Evolutionary conservation across 2,113 vertebrate species (phyloP).

Genomic region (Tonatia bakeri): DNA sequence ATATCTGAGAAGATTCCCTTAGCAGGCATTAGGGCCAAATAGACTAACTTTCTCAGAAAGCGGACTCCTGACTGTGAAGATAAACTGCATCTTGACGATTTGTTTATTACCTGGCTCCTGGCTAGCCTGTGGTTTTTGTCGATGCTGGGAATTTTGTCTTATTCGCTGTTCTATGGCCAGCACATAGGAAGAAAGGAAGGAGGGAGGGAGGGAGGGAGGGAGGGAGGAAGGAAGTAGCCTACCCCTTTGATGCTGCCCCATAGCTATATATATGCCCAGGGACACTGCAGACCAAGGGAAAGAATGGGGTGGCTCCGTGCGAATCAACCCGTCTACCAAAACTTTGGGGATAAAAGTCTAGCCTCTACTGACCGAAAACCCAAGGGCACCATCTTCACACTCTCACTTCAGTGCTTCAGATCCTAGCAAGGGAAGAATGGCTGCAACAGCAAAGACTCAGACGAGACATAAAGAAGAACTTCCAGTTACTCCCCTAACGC

Average conservation of each 20-base stretch:
- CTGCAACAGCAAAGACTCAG: background rate
- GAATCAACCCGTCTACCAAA: background rate
- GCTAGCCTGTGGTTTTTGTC: background rate
- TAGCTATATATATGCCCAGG: background rate
- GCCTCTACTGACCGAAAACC: background rate
- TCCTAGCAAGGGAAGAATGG: background rate
- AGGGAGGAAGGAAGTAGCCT: fast-evolving
- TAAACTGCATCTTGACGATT: background rate
- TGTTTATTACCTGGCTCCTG: fast-evolving
- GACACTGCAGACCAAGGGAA: background rate
- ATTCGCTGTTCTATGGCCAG: background rate
- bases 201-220: background rate
- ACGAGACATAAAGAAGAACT: background rate
- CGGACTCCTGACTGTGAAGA: background rate
- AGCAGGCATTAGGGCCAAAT: background rate
- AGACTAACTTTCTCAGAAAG: background rate
- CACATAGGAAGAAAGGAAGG: background rate
- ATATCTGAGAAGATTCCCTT: background rate
- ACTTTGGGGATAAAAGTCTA: background rate
- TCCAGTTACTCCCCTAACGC: no score
- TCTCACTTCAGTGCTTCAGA: background rate
- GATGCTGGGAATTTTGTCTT: background rate
- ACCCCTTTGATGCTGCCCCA: background rate
- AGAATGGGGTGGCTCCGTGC: background rate
- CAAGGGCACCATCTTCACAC: background rate